Percentiles rank a stretch among this genome's conserved stretches.
These are phyloP conservation scores for Bagarius yarrelli DNA, from an alignment of 2,113 vertebrate genomes.

Conservation along the genomic window DNA sequence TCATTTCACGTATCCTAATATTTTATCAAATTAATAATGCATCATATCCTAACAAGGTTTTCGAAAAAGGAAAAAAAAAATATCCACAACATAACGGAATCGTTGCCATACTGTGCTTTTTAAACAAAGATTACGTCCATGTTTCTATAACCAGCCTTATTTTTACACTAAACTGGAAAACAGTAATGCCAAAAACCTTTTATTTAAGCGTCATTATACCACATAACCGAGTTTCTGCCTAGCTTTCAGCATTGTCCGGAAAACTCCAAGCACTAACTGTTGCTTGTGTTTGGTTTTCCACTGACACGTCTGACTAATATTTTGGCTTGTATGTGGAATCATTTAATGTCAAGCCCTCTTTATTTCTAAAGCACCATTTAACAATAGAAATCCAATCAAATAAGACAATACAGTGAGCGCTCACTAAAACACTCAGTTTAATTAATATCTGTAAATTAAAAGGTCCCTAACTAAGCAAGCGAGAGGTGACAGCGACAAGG, in stretches of 20 bases:
- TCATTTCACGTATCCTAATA: not conserved
- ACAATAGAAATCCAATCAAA: no score
- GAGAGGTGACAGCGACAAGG: no score
- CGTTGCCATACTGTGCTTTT: not conserved
- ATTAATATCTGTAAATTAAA: no score
- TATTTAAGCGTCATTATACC: not conserved
- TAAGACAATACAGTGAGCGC: no score
- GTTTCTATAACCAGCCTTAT: not conserved
- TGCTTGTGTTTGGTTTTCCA: not conserved
- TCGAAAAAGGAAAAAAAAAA: not conserved
- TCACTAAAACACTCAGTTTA: no score
- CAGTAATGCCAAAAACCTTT: not conserved
- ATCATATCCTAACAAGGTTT: not conserved
- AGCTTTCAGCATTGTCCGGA: not conserved
- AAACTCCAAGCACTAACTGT: no score
- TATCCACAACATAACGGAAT: not conserved
- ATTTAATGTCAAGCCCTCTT: no score
- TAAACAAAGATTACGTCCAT: not conserved
- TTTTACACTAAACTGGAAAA: not conserved
- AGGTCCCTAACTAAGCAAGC: no score
- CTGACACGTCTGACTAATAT: not conserved
- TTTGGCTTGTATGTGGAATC: not conserved
- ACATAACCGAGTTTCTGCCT: not conserved
- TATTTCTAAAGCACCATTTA: no score
- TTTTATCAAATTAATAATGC: not conserved